These are phyloP conservation scores for Brachionus paranguensis DNA, from an alignment of 1,140 invertebrate genomes.

Conservation along the genomic window DNA sequence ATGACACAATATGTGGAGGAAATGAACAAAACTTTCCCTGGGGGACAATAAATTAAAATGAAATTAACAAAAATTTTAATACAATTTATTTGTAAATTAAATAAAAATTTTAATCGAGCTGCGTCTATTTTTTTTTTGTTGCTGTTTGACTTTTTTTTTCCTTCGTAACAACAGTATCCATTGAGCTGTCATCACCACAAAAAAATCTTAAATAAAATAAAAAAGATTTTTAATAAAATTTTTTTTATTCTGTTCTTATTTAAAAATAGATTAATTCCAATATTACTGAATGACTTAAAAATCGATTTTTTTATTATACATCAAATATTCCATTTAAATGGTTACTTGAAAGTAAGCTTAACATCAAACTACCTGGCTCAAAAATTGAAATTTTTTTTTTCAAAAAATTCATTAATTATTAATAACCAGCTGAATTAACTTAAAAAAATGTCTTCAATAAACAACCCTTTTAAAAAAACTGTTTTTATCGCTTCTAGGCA, in stretches of 20 bases:
- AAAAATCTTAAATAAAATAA: slow-evolving; percentile 2
- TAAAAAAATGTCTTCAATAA: no score
- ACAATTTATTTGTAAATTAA: slow-evolving; percentile 1
- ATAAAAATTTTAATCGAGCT: not conserved
- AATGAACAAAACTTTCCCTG: slow-evolving; percentile 37
- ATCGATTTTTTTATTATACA: not conserved
- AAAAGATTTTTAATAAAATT: not conserved
- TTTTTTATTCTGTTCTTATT: not conserved
- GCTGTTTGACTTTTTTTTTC: not conserved
- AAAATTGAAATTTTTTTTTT: not conserved
- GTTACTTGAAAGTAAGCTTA: no score
- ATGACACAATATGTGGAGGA: slow-evolving; percentile 40
- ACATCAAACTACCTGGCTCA: no score
- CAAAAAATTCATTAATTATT: not conserved
- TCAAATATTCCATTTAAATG: no score
- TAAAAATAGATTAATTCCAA: not conserved
- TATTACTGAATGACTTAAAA: not conserved
- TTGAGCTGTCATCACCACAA: not conserved
- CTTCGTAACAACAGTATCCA: not conserved
- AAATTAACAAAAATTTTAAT: not conserved
- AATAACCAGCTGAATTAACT: no score
- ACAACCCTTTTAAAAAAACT: no score
- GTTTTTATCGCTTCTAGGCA: no score
- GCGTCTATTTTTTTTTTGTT: not conserved
- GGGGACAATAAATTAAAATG: not conserved